Percentiles rank a stretch among this genome's conserved stretches.
phyloP scores from a whole-genome alignment of 2,888 invertebrate genomes.

The Sarcophaga variegata region DNA sequence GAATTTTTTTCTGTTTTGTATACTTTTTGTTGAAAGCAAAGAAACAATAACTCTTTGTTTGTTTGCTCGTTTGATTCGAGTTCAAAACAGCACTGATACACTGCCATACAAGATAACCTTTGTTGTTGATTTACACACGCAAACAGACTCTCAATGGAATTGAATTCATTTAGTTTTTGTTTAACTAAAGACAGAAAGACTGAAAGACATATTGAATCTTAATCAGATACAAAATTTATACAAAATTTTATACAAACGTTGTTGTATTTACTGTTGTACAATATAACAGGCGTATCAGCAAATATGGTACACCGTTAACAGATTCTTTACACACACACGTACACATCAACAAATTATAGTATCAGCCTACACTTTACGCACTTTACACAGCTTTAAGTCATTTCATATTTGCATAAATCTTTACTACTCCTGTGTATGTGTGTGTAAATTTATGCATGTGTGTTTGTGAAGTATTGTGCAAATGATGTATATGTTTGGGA shows the following conservation, averaged over 20 bases:
- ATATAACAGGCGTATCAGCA: neutral
- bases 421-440: neutral
- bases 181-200: slow-evolving; percentile 2
- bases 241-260: no score
- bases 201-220: slow-evolving; percentile 50
- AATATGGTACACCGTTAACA: neutral
- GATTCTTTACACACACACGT: neutral
- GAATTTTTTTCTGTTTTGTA: neutral
- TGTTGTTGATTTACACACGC: neutral
- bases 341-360: neutral
- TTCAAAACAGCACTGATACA: slow-evolving; percentile 22
- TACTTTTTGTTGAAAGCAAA: neutral
- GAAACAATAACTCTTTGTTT: slow-evolving; percentile 30
- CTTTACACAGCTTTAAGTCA: slow-evolving; percentile 19
- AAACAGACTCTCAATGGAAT: slow-evolving; percentile 4
- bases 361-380: neutral
- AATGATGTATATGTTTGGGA: no score
- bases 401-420: slow-evolving; percentile 7
- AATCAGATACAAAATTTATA: slow-evolving; percentile 9
- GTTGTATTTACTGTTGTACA: neutral
- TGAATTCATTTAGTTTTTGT: slow-evolving; percentile 42
- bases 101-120: neutral
- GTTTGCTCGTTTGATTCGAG: neutral
- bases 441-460: neutral
- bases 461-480: neutral